Conservation (phyloP, 2,888 invertebrate genomes). For the Eupithecia pulchellata region DNA sequence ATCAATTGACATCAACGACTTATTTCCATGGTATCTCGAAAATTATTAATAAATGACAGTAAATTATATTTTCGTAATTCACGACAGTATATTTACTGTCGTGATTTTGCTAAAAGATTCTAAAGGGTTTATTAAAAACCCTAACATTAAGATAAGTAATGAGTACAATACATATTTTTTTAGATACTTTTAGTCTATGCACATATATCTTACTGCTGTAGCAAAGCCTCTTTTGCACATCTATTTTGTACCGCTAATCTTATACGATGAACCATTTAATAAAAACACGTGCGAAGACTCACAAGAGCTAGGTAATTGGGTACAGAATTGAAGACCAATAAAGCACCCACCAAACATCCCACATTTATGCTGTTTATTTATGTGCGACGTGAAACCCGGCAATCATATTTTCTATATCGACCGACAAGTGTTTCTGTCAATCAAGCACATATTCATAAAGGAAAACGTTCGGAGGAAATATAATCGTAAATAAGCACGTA, state of each 20-base stretch:
- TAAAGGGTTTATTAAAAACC: too few relatives aligned
- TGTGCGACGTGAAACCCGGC: conserved; percentile 5
- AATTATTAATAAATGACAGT: too few relatives aligned
- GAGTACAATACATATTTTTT: too few relatives aligned
- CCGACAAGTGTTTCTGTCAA: conserved; percentile 35
- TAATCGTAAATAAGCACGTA: conserved; percentile 39
- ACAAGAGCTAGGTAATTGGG: background rate
- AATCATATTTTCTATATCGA: conserved; percentile 21
- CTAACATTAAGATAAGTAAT: too few relatives aligned
- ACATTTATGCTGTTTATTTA: background rate
- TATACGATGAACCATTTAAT: background rate
- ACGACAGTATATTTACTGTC: too few relatives aligned
- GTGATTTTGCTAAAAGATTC: too few relatives aligned
- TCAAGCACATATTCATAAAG: conserved; percentile 37
- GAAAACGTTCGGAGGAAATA: conserved; percentile 37
- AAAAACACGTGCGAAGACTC: background rate
- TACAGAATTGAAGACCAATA: background rate
- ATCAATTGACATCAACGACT: conserved; percentile 3
- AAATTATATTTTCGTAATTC: too few relatives aligned
- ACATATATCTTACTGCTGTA: background rate
- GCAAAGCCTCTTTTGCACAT: background rate
- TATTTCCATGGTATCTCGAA: background rate
- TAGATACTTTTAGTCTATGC: too few relatives aligned
- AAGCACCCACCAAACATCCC: background rate
- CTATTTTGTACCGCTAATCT: background rate